Evolutionary conservation across 2,797 vertebrate genomes (phyloP).

Genomic region (Xerus rutilus): DNA sequence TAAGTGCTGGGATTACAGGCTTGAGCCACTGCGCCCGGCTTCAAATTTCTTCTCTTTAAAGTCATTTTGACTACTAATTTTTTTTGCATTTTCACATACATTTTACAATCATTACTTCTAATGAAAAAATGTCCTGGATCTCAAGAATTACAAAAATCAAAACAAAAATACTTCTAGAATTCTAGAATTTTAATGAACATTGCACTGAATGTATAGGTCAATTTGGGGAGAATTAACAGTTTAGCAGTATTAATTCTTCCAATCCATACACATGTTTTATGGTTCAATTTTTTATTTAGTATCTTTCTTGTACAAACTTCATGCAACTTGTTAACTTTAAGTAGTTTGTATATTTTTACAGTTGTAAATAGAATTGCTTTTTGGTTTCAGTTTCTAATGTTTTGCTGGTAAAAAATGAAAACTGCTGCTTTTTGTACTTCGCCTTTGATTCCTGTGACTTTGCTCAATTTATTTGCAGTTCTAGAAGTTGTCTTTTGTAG

Average conservation of each 20-base stretch:
- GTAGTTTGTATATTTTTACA: neutral
- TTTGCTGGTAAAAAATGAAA: slow-evolving; percentile 14
- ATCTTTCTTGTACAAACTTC: slow-evolving; percentile 35
- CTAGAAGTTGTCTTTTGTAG: too few relatives aligned
- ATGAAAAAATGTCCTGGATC: neutral
- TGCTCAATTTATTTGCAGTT: neutral
- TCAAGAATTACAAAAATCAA: neutral
- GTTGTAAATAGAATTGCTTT: neutral
- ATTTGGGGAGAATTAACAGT: neutral
- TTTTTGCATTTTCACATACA: neutral
- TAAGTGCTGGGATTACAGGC: too few relatives aligned
- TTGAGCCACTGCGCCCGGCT: too few relatives aligned
- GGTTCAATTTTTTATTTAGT: neutral
- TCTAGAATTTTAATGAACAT: neutral
- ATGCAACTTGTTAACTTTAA: neutral
- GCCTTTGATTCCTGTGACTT: slow-evolving; percentile 1
- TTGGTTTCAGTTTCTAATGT: slow-evolving; percentile 9
- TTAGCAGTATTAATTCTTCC: neutral
- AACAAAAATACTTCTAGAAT: neutral
- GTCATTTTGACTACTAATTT: neutral
- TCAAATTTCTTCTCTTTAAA: neutral
- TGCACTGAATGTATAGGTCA: neutral
- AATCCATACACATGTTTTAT: neutral
- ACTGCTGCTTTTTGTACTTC: neutral
- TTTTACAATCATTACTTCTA: slow-evolving; percentile 34